Conservation (phyloP, 2,888 invertebrate species). For the Agrotis ipsilon region DNA sequence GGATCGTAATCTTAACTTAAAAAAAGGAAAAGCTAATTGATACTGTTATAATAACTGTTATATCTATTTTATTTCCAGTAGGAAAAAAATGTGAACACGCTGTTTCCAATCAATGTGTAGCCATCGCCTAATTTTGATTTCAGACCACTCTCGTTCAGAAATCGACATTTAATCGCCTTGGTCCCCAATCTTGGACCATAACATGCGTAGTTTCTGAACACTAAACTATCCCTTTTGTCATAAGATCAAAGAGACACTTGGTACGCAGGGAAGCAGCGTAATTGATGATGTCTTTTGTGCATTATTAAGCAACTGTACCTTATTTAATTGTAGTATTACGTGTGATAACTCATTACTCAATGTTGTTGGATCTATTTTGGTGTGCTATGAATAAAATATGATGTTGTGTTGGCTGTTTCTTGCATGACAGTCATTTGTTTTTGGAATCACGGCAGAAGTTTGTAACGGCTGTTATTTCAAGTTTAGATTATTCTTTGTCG, state of each 20-base stretch:
- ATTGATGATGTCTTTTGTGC: slow-evolving; percentile 77
- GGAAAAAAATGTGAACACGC: no score
- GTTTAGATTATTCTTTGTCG: slow-evolving; percentile 10
- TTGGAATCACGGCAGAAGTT: slow-evolving; percentile 1
- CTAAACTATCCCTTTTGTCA: slow-evolving; percentile 78
- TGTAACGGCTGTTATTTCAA: not conserved
- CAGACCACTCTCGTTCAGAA: not conserved
- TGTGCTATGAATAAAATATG: slow-evolving; percentile 44
- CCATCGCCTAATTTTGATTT: slow-evolving; percentile 9
- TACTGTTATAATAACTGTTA: no score
- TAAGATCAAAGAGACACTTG: slow-evolving; percentile 79
- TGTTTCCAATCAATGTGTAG: not conserved
- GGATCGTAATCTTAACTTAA: no score
- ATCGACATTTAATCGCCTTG: slow-evolving; percentile 31
- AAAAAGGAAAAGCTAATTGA: no score
- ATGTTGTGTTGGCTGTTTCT: slow-evolving; percentile 27
- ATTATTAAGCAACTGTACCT: slow-evolving; percentile 74
- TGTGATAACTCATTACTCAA: slow-evolving; percentile 63
- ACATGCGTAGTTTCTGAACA: slow-evolving; percentile 56
- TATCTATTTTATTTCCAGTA: no score
- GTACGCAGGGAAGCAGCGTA: slow-evolving; percentile 71
- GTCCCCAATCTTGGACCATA: slow-evolving; percentile 48
- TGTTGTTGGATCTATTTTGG: slow-evolving; percentile 32
- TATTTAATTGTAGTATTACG: slow-evolving; percentile 64
- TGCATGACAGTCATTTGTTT: slow-evolving; percentile 25